Evolutionary conservation across 2,888 invertebrate species (phyloP).

Genomic region (Cheilosia vulpina): DNA sequence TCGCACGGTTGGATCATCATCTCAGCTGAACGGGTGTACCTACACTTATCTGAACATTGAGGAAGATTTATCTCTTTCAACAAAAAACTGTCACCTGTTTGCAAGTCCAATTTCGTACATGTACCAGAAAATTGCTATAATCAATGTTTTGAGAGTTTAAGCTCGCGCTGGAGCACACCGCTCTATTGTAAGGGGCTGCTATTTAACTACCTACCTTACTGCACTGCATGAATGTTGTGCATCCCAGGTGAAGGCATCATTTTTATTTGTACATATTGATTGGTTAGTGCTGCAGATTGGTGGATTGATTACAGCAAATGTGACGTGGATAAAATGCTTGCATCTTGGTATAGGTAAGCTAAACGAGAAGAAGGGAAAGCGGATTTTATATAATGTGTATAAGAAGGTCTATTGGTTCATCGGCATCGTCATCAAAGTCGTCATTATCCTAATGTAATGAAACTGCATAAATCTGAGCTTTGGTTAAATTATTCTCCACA

Average conservation of each 20-base stretch:
- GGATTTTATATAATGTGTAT: not conserved
- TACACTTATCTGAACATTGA: slow-evolving; percentile 27
- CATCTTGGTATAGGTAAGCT: not conserved
- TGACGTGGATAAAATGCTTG: slow-evolving; percentile 19
- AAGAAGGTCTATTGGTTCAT: not conserved
- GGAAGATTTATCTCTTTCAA: slow-evolving; percentile 34
- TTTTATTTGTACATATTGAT: slow-evolving; percentile 9
- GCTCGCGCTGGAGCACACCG: not conserved
- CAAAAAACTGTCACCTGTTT: slow-evolving; percentile 39
- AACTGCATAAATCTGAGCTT: too few relatives aligned
- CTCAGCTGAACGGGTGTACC: slow-evolving; percentile 1
- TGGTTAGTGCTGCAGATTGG: slow-evolving; percentile 4
- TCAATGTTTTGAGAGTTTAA: slow-evolving; percentile 19
- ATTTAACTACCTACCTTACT: not conserved
- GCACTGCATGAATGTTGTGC: not conserved
- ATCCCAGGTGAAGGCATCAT: not conserved
- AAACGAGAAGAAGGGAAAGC: not conserved
- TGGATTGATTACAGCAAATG: slow-evolving; percentile 18
- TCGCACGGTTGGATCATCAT: slow-evolving; percentile 24
- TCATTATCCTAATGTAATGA: too few relatives aligned
- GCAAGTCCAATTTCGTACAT: slow-evolving; percentile 31
- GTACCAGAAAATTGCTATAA: slow-evolving; percentile 35
- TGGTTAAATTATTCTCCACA: too few relatives aligned
- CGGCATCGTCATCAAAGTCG: too few relatives aligned
- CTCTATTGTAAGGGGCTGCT: not conserved